These are phyloP conservation scores for Troides aeacus DNA, from an alignment of 2,888 invertebrate species.

Conservation along the genomic window DNA sequence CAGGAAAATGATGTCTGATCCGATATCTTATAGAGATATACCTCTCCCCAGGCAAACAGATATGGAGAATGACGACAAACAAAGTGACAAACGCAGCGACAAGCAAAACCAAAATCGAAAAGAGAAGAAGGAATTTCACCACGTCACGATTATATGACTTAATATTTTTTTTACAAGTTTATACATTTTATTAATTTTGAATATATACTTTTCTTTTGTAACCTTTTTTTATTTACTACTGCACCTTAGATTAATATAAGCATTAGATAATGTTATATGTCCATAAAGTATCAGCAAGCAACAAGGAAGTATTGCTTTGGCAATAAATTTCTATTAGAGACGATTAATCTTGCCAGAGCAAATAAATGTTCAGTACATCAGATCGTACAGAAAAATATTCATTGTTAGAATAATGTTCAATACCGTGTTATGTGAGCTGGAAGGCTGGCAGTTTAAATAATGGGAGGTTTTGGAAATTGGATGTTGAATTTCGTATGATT, in stretches of 20 bases:
- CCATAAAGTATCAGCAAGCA: background rate
- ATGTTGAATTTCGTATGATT: no score
- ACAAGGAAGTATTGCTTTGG: no score
- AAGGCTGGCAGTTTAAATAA: no score
- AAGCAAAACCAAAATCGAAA: constrained; percentile 5
- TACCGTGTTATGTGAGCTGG: no score
- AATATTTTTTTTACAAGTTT: constrained; percentile 14
- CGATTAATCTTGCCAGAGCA: no score
- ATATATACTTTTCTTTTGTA: constrained; percentile 12
- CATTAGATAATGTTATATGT: background rate
- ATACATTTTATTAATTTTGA: constrained; percentile 30
- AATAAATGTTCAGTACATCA: no score
- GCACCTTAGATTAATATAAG: no score
- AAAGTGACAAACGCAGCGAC: constrained; percentile 8
- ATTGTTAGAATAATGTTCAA: no score
- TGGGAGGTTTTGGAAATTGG: no score
- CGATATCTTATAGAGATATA: background rate
- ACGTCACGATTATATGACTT: constrained; percentile 3
- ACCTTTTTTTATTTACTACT: background rate
- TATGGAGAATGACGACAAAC: constrained; percentile 10
- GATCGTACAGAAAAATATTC: no score
- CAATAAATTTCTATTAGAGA: no score
- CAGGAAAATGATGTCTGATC: no score
- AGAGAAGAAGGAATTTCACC: constrained; percentile 7
- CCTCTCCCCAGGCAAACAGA: constrained; percentile 23